Base-by-base conservation (phyloP, 2,797 vertebrate species). In the Microctenopoma lineatum region DNA sequence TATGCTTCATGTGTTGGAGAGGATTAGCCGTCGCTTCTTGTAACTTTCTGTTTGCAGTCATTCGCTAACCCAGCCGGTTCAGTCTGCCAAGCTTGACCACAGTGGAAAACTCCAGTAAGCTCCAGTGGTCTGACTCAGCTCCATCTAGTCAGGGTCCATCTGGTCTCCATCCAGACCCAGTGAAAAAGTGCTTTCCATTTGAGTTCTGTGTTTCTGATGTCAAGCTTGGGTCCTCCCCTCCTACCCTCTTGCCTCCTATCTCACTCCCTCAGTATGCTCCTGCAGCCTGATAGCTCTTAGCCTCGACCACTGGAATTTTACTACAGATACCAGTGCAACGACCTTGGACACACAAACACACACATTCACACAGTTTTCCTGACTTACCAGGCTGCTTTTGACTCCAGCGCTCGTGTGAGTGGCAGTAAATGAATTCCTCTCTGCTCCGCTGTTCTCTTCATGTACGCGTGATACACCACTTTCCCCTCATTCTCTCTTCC, bases 301-400 rank as follows among this genome's bases (percentile, higher is more conserved):
- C 54, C 52, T 53, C 27, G 27, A 77, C 66, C 76, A 70, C 42
- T 39, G 29, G 32, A 45, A 45, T n/a, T 21, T 18, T 72, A 54
- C 54, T 71, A 65, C 26, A 53, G 50, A 63, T 41, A 54, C 60
- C 2, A 60, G 53, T 51, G 42, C 14, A 60, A 59, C 26, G 47
- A 39, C 59, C 34, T 16, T 18, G 2, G 21, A 16, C 57, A 66
- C 51, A 55, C 59, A 66, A 7, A 62, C 26, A 50, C 34, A 16
- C 14, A 71, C 44, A 56, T 11, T 65, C 0, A 57, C 29, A 47
- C 16, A 1, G 12, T 12, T 27, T 15, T 18, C 4, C 41, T 63
- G 42, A 79, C 84, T 81, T 81, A 81, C 82, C 70, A 1, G 14
- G 41, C 27, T 70, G 44, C 25, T 57, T 59, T 29, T 27, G 13